phyloP scores from a whole-genome alignment of 2,113 vertebrate species.

The Panthera leo region DNA sequence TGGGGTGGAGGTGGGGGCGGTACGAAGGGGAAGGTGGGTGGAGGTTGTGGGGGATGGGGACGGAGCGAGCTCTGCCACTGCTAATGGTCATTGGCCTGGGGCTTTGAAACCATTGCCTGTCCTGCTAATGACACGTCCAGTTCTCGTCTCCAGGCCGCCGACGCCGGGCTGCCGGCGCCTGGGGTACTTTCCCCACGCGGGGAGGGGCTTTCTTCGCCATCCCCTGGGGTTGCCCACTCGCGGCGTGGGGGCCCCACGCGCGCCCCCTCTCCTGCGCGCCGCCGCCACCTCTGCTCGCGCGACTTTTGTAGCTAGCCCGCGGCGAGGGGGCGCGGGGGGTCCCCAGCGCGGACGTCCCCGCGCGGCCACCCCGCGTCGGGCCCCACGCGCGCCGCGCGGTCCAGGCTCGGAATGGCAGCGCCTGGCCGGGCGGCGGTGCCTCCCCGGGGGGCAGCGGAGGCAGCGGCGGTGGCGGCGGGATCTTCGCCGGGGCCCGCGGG shows the following conservation, averaged over 20 bases:
- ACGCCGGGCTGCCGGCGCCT: constrained; percentile 74
- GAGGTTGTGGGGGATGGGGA: constrained; percentile 82
- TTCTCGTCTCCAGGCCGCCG: constrained; percentile 76
- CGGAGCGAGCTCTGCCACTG: constrained; percentile 77
- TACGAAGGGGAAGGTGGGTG: constrained; percentile 55
- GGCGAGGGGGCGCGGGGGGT: constrained; percentile 55
- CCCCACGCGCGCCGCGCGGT: constrained; percentile 70
- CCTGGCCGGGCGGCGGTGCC: constrained; percentile 78
- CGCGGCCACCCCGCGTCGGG: constrained; percentile 41
- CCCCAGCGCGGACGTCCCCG: constrained; percentile 54
- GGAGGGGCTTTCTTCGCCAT: constrained; percentile 64
- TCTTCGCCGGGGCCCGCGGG: constrained; percentile 84
- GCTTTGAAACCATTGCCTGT: constrained; percentile 89
- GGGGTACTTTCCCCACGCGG: constrained; percentile 69
- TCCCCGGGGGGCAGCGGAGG: constrained; percentile 80
- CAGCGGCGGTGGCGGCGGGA: constrained; percentile 83
- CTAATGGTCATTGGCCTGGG: constrained; percentile 82
- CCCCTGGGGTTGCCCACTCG: constrained; percentile 69
- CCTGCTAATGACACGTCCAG: constrained; percentile 91
- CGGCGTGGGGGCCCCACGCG: constrained; percentile 62
- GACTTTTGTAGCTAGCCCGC: constrained; percentile 59
- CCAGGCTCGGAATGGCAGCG: constrained; percentile 77
- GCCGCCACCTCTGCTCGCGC: constrained; percentile 64
- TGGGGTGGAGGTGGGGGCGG: constrained; percentile 68
- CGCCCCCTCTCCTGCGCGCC: constrained; percentile 13